Evolutionary conservation across 1,140 invertebrate genomes (phyloP).

Genomic region (Diorhabda sublineata): DNA sequence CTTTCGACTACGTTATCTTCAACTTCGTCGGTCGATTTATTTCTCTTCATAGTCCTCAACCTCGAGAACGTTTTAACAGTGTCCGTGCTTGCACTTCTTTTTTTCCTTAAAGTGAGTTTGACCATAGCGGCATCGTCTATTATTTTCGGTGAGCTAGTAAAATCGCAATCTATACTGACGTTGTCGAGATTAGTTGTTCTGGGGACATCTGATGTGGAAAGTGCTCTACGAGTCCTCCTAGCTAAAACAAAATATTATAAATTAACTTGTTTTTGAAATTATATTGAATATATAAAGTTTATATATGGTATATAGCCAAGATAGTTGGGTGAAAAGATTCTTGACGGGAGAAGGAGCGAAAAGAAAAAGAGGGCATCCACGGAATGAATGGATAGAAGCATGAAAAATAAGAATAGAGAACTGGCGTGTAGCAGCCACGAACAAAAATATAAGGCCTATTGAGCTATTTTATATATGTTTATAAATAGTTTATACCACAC

Average conservation of each 20-base stretch:
- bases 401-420: no score
- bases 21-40: not conserved
- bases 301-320: not conserved
- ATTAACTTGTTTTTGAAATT: conserved; percentile 15
- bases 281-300: conserved; percentile 22
- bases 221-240: conserved; percentile 27
- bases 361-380: no score
- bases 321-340: no score
- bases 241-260: conserved; percentile 27
- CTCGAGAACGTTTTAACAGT: not conserved
- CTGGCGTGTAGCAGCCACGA: no score
- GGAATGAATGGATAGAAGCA: no score
- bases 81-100: conserved; percentile 26
- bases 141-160: conserved; percentile 3
- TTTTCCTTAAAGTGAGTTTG: conserved; percentile 5
- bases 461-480: no score
- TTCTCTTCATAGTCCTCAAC: conserved; percentile 13
- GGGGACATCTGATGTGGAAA: conserved; percentile 17
- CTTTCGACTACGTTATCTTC: conserved; percentile 5
- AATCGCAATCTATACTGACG: conserved; percentile 5
- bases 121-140: not conserved
- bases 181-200: not conserved
- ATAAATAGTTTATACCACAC: no score
- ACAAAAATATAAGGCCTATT: no score
- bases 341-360: no score